Evolutionary conservation across 2,113 vertebrate genomes (phyloP).

Genomic region (Ophiodon elongatus): DNA sequence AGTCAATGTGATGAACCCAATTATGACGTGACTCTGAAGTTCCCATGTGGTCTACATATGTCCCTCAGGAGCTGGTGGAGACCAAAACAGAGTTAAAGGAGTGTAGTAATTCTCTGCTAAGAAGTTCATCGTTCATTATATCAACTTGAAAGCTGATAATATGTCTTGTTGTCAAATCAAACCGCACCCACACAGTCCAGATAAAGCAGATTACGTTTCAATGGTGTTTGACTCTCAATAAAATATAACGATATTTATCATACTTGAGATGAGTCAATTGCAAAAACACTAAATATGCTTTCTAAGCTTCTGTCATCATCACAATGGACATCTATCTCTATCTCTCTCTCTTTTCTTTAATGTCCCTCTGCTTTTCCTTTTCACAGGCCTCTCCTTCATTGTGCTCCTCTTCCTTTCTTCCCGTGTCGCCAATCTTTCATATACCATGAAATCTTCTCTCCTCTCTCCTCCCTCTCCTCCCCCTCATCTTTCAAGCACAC

Average conservation of each 20-base stretch:
- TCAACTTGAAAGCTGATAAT: not conserved
- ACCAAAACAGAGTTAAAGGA: too few relatives aligned
- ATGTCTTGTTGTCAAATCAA: too few relatives aligned
- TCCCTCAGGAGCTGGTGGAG: too few relatives aligned
- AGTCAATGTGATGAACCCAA: not conserved
- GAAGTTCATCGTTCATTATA: too few relatives aligned
- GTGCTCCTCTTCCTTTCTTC: not conserved
- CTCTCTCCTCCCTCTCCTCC: not conserved
- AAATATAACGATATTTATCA: not conserved
- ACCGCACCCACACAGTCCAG: too few relatives aligned
- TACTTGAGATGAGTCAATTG: too few relatives aligned
- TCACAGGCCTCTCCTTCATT: not conserved
- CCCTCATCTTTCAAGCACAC: slow-evolving; percentile 19
- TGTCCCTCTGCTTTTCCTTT: not conserved
- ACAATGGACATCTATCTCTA: not conserved
- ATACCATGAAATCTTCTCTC: not conserved
- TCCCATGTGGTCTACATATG: not conserved
- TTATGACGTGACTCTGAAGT: not conserved
- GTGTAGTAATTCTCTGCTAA: too few relatives aligned
- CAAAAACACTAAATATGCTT: too few relatives aligned
- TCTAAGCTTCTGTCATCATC: not conserved
- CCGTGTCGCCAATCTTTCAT: not conserved
- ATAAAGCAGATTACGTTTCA: not conserved
- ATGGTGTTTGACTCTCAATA: not conserved
- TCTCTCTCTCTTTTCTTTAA: not conserved